Evolutionary conservation across 2,888 invertebrate genomes (phyloP), one percentile per base, ranked within the genome.

Genomic region (Pandemis cinnamomeana): DNA sequence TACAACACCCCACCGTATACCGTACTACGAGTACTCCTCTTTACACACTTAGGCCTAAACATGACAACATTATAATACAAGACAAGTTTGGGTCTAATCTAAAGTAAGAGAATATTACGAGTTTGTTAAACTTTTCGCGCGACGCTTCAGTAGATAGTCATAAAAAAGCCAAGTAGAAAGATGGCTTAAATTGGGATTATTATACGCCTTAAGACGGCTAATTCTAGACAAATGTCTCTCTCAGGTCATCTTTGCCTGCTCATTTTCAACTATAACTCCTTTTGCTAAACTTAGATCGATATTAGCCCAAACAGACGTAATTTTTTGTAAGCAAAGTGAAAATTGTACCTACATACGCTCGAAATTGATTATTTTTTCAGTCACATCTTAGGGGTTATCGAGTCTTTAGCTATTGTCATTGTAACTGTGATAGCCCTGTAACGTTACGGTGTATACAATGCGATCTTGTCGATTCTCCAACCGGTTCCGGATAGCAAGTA

Each of bases 1-100:
- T 70, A 69, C 64, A 61, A 70, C 70, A 70, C 64, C 67, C 63
- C 51, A 36, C 66, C 70, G 61, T 36, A 60, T 15, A 27, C 42
- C 66, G 53, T 72, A 72, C 27, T 4, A 36, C 27, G 4, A 69
- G 64, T 75, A 66, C 46, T 46, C 55, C 6, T 46, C 20, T 62
- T 61, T 62, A 46, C 15, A 63, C 46, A 63, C n/a, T 44, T 62
- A 8, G 63, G 15, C 44, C 5, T 46, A 41, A 63, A 63, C 46
- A 44, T 55, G 15, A 55, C 55, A n/a, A 53, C 11, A n/a, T 53
- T 53, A 53, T 53, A 53, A 44, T 44, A 44, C 44, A 7, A 44
- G 27, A 36, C 7, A 55, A 55, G 55, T 55, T 55, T 7, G 8
- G 15, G 8, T 55, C 15, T 8, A 55, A 55, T 51, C n/a, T 51